Evolutionary conservation across 2,888 invertebrate species (phyloP), one percentile per base, ranked within the genome.

Genomic region (Coleophora deauratella): DNA sequence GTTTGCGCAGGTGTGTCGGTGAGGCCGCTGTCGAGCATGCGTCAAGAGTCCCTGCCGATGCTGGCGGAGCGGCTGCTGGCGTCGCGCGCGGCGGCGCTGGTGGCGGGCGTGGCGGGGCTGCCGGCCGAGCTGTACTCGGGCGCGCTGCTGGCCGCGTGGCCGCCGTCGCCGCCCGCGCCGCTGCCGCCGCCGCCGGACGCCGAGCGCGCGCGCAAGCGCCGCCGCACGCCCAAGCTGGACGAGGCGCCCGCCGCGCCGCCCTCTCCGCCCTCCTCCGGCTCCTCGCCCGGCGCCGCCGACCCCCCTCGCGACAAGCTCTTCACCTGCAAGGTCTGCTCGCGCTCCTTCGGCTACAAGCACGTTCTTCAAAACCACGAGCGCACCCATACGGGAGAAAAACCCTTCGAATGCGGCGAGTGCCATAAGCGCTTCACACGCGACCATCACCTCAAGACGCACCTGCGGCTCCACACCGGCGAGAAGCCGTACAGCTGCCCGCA

Each of bases 361-460:
- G 97, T 97, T 13, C 86, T 97, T 38, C 96, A 97, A 76, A 97
- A 97, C 69, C 97, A 97, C 76, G 96, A 96, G 64, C 90, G 97
- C 55, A 97, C 97, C 0, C 97, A 97, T 72, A 97, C 97, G 0
- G 97, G 97, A 0, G 97, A 97, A 68, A 97, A 97, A 62, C 97
- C 97, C 0, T 97, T 96, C 80, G 94, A 95, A 68, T 97, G 97
- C 63, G 92, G 91, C 27, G 94, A 95, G 72, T 97, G 97, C 67
- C 93, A 95, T 69, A 97, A 97, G 73, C 88, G 95, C 50, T 97
- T 97, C 75, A 97, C 96, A 1, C 89, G 97, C 38, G 97, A 97
- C 68, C 97, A 97, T 63, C 97, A 97, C 62, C 86, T 97, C 40
- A 97, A 97, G 79, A 97, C 97, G 0, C 97, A 97, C 76, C 93